Base-by-base conservation (phyloP, 2,113 vertebrate genomes). In the Tauraco erythrolophus region DNA sequence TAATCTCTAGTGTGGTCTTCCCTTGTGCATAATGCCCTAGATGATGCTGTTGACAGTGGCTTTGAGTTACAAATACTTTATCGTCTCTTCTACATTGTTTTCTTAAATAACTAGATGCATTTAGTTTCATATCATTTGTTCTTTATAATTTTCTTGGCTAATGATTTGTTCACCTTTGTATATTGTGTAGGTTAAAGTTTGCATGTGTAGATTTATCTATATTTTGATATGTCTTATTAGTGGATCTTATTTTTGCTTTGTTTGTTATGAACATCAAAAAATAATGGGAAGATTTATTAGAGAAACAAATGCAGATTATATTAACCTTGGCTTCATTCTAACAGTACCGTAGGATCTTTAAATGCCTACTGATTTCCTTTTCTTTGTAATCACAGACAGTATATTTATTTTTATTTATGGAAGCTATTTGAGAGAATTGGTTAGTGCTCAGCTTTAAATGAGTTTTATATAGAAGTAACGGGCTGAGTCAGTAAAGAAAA, bases 381-480 rank as follows among this genome's bases (percentile, higher is more conserved):
- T 15, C 64, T 41, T 57, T 57, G 35, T 68, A 64, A 85, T 85
- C 91, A 46, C 60, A 74, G 62, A 30, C 41, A 80, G 58, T 82
- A 50, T 84, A 45, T 98, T 95, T 94, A 74, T 94, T 96, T 96
- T 95, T 97, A 93, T 91, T 94, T 86, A 91, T 94, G 84, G 53
- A 92, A 56, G 50, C 10, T 70, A 23, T 96, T 84, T 89, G 83
- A 96, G 93, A 95, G 66, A 83, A 91, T 54, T 84, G 31, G 31
- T 65, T 95, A 91, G 46, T 88, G 9, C 76, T 97, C 88, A 76
- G 37, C 48, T 81, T 97, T 85, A 92, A 56, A 88, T 84, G 22
- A 72, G 60, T 97, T 95, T 91, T 45, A 70, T 57, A 57, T 83
- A 89, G 93, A 98, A 95, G 84, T 85, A 97, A 78, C 57, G 71